Base-by-base conservation (phyloP, 2,113 vertebrate species). In the Neotragus moschatus region DNA sequence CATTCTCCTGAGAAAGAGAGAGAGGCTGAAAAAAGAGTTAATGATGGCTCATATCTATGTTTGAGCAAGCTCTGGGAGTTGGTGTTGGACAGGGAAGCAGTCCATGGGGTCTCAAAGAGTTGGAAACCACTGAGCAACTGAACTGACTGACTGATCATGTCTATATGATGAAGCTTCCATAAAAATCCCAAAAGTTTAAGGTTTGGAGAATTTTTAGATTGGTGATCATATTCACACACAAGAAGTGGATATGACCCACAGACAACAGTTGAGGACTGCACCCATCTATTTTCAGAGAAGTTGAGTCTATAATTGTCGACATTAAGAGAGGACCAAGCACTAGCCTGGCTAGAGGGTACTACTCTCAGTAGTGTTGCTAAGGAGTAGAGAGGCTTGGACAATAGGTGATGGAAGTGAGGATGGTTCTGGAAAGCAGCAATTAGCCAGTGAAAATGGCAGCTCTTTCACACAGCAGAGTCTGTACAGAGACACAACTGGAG, bases 271-370 rank as follows among this genome's bases (percentile, higher is more conserved):
- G 85, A 11, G 17, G 16, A 15, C 33, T 81, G 16, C 13, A 58
- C 2, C 88, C 61, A 49, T 49, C 30, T n/a, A 15, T 30, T 82
- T 86, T 93, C 28, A 58, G 89, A 94, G 61, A 45, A 12, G 39
- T n/a, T 75, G n/a, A 66, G 19, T 49, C 10, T n/a, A 0, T 60
- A 26, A 47, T 0, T 66, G 3, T 60, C 7, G 10, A 49, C 5
- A 5, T 0, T 10, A 51, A 8, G 5, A 66, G 16, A 75, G n/a
- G 25, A 1, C 2, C 45, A 12, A n/a, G 4, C 8, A 15, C 13
- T 8, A 39, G 26, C 2, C 15, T 7, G 25, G 12, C 7, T 53
- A 17, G 25, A 1, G 30, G 25, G 11, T 28, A 36, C 7, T 23
- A 15, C 10, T 45, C 33, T 43, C 14, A 21, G 14, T n/a, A 14